Percentiles rank a stretch among this genome's conserved stretches.
These are phyloP conservation scores for Alces alces DNA, from an alignment of 2,113 vertebrate species.

Conservation along the genomic window DNA sequence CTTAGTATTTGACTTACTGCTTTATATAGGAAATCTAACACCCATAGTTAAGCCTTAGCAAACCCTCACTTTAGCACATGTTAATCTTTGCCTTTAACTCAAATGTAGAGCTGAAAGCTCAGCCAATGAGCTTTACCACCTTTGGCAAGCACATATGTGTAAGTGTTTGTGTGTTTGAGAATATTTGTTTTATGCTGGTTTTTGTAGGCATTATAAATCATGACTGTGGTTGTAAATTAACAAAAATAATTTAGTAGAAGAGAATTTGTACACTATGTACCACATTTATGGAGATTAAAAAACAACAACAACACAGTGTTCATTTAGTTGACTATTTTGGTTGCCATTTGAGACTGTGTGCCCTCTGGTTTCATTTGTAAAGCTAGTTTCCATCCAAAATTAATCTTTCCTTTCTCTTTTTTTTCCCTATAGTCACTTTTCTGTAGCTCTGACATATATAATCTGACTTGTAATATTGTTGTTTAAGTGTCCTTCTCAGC, in stretches of 20 bases:
- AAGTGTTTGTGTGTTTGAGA: not conserved
- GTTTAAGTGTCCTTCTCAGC: not conserved
- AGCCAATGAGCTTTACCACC: not conserved
- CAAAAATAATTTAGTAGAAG: constrained; percentile 29
- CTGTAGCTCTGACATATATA: not conserved
- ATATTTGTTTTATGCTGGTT: constrained; percentile 1
- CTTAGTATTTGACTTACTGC: not conserved
- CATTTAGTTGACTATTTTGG: not conserved
- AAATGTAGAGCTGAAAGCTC: not conserved
- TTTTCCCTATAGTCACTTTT: not conserved
- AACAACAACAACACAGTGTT: not conserved
- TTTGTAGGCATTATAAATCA: constrained; percentile 42
- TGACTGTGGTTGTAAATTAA: not conserved
- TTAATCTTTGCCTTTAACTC: not conserved
- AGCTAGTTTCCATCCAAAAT: not conserved
- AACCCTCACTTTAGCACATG: not conserved
- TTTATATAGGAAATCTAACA: not conserved
- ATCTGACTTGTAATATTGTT: not conserved
- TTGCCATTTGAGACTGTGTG: not conserved
- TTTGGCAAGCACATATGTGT: not conserved
- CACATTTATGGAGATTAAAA: not conserved
- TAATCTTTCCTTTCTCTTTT: not conserved
- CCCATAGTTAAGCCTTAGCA: not conserved
- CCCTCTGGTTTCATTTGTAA: not conserved
- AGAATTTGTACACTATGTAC: not conserved